Evolutionary conservation across 2,797 vertebrate genomes (phyloP).

Genomic region (Myoxocephalus aenaeus): DNA sequence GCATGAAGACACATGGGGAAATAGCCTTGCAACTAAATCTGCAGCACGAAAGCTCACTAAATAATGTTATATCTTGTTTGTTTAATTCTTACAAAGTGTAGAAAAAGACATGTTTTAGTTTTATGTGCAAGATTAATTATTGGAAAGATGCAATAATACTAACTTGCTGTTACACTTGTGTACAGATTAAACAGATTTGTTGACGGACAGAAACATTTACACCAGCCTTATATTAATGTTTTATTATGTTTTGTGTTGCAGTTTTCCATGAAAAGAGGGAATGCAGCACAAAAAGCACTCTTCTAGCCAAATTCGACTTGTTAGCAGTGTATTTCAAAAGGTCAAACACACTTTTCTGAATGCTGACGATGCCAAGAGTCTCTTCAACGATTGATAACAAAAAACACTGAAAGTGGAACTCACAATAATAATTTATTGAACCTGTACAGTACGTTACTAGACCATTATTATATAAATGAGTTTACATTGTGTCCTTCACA

Average conservation of each 20-base stretch:
- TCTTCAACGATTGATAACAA: neutral
- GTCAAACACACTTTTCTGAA: too few relatives aligned
- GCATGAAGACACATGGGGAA: neutral
- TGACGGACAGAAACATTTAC: neutral
- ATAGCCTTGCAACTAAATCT: neutral
- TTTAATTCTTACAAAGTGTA: neutral
- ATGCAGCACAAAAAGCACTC: neutral
- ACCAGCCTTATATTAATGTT: neutral
- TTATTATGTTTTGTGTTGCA: neutral
- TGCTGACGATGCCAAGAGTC: too few relatives aligned
- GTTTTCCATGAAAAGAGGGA: neutral
- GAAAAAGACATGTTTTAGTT: too few relatives aligned
- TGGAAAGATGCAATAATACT: neutral
- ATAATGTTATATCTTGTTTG: neutral
- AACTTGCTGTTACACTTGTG: neutral
- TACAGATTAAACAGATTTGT: too few relatives aligned
- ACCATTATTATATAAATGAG: neutral
- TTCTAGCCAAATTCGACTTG: neutral
- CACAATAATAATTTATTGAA: slow-evolving; percentile 47
- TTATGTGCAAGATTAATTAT: neutral
- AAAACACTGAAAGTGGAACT: neutral
- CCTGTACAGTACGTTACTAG: slow-evolving; percentile 33
- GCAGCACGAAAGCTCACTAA: neutral
- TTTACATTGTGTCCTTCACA: slow-evolving; percentile 13
- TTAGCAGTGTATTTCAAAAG: neutral